phyloP scores from a whole-genome alignment of 2,888 invertebrate species.

The Mythimna lalbum region DNA sequence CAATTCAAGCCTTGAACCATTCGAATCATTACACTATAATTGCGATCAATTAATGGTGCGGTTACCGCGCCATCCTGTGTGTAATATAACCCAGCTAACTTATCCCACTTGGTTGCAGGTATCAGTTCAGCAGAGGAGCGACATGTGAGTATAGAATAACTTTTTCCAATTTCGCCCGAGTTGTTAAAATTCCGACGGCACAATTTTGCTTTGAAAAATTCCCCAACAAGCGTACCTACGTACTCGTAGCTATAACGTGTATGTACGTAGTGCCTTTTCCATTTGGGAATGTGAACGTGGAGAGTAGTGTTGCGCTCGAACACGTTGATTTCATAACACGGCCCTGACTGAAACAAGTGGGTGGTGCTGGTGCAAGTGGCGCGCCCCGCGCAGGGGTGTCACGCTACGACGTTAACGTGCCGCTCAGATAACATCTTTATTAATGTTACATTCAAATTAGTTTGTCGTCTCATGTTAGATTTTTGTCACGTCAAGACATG shows the following conservation, averaged over 20 bases:
- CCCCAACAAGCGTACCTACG: constrained; percentile 73
- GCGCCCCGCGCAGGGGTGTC: constrained; percentile 76
- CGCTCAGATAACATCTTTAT: constrained; percentile 20
- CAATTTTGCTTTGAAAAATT: constrained; percentile 85
- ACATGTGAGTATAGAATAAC: constrained; percentile 87
- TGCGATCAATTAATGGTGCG: constrained; percentile 33
- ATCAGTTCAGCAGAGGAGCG: constrained; percentile 90
- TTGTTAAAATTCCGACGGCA: constrained; percentile 83
- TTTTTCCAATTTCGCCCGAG: constrained; percentile 78
- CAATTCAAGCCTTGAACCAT: constrained; percentile 28
- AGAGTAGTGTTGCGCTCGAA: constrained; percentile 87
- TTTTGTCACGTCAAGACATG: constrained; percentile 11
- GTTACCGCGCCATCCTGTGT: constrained; percentile 28
- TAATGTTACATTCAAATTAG: constrained; percentile 20
- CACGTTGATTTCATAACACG: constrained; percentile 91
- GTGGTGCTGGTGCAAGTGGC: constrained; percentile 88
- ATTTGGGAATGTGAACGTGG: constrained; percentile 85
- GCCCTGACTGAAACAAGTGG: constrained; percentile 88
- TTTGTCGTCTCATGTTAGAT: background rate
- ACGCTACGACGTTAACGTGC: constrained; percentile 28
- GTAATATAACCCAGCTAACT: constrained; percentile 52
- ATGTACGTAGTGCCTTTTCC: constrained; percentile 82
- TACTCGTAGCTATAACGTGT: constrained; percentile 34
- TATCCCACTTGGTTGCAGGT: constrained; percentile 80
- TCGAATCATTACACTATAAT: constrained; percentile 36